Conservation (phyloP, 2,888 invertebrate genomes). For the Ophonus ardosiacus region DNA sequence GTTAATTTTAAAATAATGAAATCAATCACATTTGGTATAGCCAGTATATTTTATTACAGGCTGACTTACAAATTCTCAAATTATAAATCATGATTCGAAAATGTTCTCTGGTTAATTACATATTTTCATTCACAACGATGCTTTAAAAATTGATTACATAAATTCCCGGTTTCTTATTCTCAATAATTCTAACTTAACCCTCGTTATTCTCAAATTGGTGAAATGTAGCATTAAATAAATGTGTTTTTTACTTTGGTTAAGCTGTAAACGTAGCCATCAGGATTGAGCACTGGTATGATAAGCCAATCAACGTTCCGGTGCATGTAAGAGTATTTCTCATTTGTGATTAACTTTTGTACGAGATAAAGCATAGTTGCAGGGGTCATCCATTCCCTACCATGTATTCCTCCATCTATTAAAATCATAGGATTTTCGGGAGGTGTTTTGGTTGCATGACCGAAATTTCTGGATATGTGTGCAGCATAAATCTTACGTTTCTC, state of each 20-base stretch:
- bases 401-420: slow-evolving; percentile 81
- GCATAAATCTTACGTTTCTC: not conserved
- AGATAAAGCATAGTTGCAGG: slow-evolving; percentile 82
- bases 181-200: slow-evolving; percentile 48
- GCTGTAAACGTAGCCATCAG: slow-evolving; percentile 84
- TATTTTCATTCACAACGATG: no score
- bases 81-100: no score
- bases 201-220: slow-evolving; percentile 57
- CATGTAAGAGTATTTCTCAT: slow-evolving; percentile 78
- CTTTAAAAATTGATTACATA: no score
- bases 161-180: no score
- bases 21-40: no score
- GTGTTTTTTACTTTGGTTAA: slow-evolving; percentile 74
- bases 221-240: not conserved
- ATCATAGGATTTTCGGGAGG: slow-evolving; percentile 79
- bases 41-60: no score
- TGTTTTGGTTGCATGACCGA: no score
- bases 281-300: slow-evolving; percentile 84
- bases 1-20: no score
- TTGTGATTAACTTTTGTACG: slow-evolving; percentile 81
- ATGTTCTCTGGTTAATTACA: no score
- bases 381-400: slow-evolving; percentile 85
- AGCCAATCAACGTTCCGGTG: slow-evolving; percentile 82
- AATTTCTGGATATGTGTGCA: not conserved
- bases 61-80: no score